Evolutionary conservation across 2,888 invertebrate species (phyloP), one percentile per base, ranked within the genome.

Genomic region (Biston stratarius): DNA sequence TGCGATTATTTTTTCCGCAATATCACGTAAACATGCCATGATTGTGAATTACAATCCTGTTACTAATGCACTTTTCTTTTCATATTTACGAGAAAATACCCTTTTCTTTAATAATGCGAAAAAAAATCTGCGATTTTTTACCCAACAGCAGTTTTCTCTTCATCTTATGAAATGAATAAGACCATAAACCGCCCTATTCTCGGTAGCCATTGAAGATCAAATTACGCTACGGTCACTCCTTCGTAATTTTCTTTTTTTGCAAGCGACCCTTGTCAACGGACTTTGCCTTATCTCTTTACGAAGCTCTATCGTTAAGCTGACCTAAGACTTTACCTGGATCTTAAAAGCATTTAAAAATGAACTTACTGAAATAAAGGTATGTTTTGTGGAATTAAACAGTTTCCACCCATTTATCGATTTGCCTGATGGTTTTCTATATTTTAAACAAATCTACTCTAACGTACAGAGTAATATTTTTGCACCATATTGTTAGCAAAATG

Each of bases 251-350:
- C 84, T 83, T 82, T 83, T 85, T 83, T 81, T 83, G 75, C 75
- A 74, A 74, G 71, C 78, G 83, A 89, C 89, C 90, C 90, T 88
- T 88, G 87, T 91, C 88, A 89, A 85, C 86, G 84, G 76, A 45
- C 75, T 74, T 65, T 69, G 71, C 77, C 83, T 85, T 87, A 86
- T 87, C 86, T 86, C 83, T 82, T 82, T 81, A 84, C 80, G 77
- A 72, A 81, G 81, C 78, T 81, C 79, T 84, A 84, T 88, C 85
- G 87, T 88, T 90, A 87, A 83, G 83, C 83, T 85, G 85, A 82
- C 84, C 82, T 81, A 71, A 75, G 74, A 74, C 79, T 83, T 76
- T 84, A 83, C 79, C 82, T 83, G 79, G 74, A 79, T 80, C 55
- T 68, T 65, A 49, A 53, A 64, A 69, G 64, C 42, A 60, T 67